Base-by-base conservation (phyloP, 2,797 vertebrate genomes). In the Knipowitschia caucasica region DNA sequence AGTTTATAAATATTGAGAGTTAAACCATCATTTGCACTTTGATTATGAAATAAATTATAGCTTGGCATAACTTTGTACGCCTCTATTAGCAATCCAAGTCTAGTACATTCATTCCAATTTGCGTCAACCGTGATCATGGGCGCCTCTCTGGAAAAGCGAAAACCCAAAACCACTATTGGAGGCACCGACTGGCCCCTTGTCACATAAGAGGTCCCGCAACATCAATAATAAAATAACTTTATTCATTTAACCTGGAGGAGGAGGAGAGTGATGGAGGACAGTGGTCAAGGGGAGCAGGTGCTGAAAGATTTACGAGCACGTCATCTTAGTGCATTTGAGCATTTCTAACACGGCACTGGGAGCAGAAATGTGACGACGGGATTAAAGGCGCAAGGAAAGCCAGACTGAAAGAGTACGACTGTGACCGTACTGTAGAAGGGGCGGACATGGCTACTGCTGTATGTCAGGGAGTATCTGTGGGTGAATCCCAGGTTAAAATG, bases 141-240 rank as follows among this genome's bases (percentile, higher is more conserved):
- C n/a, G n/a, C n/a, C n/a, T n/a, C n/a, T n/a, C n/a, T n/a, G n/a
- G n/a, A 30, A 10, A 6, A 2, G 27, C 2, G 1, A 30, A 10
- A 30, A 4, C 7, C 10, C 2, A 10, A 4, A 2, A 10, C 2
- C 7, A 30, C 27, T 27, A 53, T 9, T 1, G 8, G 34, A 46
- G 38, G 58, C 78, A 67, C 61, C 73, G 72, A 55, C 68, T 29
- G 47, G 49, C 60, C 65, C 56, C 44, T 47, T 61, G 44, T 60
- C 72, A 72, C 61, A 11, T 46, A 45, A 73, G 61, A 51, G 50
- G 66, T 59, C 67, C 26, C 14, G 21, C 21, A 36, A 26, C 78
- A 84, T 86, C 69, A 83, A 81, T 84, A 79, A 80, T 69, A 59
- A 53, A 81, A 30, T 35, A 54, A 29, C 50, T 50, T 51, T 26